Base-by-base conservation (phyloP, 2,797 vertebrate species). In the Rhynchotus rufescens region DNA sequence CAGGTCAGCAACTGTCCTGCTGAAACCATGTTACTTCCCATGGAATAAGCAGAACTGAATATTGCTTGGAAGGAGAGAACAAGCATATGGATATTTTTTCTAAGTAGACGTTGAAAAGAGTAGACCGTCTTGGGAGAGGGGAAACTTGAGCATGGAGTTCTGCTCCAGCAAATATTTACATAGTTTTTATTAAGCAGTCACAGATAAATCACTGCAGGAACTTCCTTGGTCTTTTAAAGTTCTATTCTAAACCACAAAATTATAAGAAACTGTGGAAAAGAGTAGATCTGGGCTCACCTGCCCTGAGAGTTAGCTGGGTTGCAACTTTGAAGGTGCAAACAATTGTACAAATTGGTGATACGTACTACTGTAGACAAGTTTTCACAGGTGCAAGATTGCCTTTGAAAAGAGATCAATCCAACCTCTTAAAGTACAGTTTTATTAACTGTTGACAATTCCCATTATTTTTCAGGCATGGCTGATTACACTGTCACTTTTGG, bases 391-490 rank as follows among this genome's bases (percentile, higher is more conserved):
- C 45, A 23, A 86, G 62, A 82, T 68, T 90, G 88, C 86, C 74
- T 92, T 87, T 83, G 90, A 32, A 62, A 82, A 74, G 86, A 85
- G 88, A 86, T 83, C 96, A 93, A 59, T 83, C 61, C 89, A 25
- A 14, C 54, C 84, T 77, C 93, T 30, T 65, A 47, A 59, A 89
- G 86, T 22, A 28, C 17, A 79, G 67, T 90, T 96, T 94, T 96
- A 94, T 93, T 45, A 89, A 90, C 86, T 93, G 96, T 59, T 95
- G 93, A 94, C 94, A 95, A 85, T 94, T 79, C 30, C 96, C 92
- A 62, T 93, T 95, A 84, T 95, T 95, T 86, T 64, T 64, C 80
- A 65, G 92, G 69, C 88, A 25, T 4, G 84, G 79, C 88, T 64
- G 94, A 30, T 38, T 52, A 64, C 71, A 54, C 76, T 91, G 92